Percentiles rank a stretch among this genome's conserved stretches.
Conservation (phyloP, 2,113 vertebrate genomes). For the Microtus pennsylvanicus region DNA sequence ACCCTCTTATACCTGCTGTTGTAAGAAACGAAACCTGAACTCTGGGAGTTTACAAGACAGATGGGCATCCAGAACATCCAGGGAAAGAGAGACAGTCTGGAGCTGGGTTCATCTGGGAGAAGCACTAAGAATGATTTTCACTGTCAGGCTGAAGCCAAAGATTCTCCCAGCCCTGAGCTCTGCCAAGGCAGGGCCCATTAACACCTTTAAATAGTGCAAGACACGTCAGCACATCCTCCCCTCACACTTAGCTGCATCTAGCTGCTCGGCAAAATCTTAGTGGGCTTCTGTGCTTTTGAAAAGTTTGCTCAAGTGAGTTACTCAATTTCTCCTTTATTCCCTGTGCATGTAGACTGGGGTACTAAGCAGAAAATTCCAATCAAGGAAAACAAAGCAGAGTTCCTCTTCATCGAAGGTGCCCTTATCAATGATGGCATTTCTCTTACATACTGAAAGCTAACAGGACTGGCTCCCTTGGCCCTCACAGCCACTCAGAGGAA, state of each 20-base stretch:
- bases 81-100: conserved; percentile 51
- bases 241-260: background rate
- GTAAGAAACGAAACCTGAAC: background rate
- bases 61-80: conserved; percentile 58
- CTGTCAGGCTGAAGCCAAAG: background rate
- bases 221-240: background rate
- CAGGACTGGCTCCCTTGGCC: background rate
- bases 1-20: background rate
- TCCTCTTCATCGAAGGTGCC: background rate
- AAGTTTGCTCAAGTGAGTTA: conserved; percentile 2
- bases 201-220: background rate
- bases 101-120: conserved; percentile 30
- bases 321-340: background rate
- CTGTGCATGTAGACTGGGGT: background rate
- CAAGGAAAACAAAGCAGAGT: background rate
- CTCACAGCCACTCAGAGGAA: background rate
- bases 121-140: conserved; percentile 53
- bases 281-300: background rate
- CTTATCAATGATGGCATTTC: too few relatives aligned
- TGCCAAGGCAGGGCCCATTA: conserved; percentile 49
- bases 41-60: background rate
- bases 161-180: conserved; percentile 27
- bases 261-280: background rate
- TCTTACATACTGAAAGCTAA: background rate
- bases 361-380: background rate